Base-by-base conservation (phyloP, 1,140 invertebrate genomes). In the Drosophila repletoides region DNA sequence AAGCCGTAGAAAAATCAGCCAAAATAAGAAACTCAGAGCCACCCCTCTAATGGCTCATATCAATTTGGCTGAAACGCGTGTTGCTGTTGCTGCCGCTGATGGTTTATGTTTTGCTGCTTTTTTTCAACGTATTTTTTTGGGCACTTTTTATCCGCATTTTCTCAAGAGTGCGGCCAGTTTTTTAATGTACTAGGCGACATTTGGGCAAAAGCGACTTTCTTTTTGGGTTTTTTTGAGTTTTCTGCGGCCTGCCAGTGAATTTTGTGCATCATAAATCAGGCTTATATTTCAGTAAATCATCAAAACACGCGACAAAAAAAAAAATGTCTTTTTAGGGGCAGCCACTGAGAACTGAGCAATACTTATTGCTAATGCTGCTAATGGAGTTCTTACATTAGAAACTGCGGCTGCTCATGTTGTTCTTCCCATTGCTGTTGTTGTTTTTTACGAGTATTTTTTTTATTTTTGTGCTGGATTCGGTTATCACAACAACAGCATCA, bases 261-360 rank as follows among this genome's bases (percentile, higher is more conserved):
- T 73, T 70, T 43, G 55, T 58, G 46, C 58, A 86, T 88, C 87
- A 89, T 89, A 87, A 89, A 89, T 89, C 88, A 89, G 72, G 77
- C 83, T 89, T 88, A 89, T 70, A 84, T 88, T 87, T 86, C 81
- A 72, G 51, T 84, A 80, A 88, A 84, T 88, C 87, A 89, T 87
- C 87, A 76, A 76, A 55, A 52, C 53, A 67, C 74, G 79, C 79
- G 79, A 84, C 79, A 84, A 71, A n/a, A n/a, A n/a, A n/a, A n/a
- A n/a, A n/a, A n/a, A n/a, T n/a, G n/a, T n/a, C n/a, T 43, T 64
- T 84, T 75, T 59, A 45, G 58, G 14, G 49, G 28, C n/a, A n/a
- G n/a, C 28, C 17, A 43, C 36, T 43, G 46, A n/a, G n/a, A 41
- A 24, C 53, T 43, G 22, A 53, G 26, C 46, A 24, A 40, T 31